A percentile compares a stretch with the other conserved stretches of the same genome.
phyloP scores from a whole-genome alignment of 2,797 vertebrate genomes.

The Platalea minor region DNA sequence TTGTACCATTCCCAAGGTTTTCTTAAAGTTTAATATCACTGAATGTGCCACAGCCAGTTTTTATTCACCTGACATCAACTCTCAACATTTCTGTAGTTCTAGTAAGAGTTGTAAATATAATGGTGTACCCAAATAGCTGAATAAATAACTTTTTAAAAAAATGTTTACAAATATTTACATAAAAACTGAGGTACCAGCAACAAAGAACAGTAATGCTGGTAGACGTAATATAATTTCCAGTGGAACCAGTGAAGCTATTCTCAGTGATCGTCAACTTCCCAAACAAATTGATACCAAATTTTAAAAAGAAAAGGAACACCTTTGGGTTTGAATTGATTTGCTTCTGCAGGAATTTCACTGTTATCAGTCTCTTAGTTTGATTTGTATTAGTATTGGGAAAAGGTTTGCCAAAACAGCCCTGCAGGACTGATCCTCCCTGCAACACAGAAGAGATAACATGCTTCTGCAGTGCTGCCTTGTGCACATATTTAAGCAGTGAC shows the following conservation, averaged over 20 bases:
- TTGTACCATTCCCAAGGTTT: neutral
- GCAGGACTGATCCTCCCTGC: neutral
- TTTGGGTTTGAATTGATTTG: neutral
- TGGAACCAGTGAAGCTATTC: neutral
- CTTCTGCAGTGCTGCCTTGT: neutral
- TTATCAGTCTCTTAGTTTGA: neutral
- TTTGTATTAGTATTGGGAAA: neutral
- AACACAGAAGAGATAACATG: neutral
- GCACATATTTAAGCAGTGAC: neutral
- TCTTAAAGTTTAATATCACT: neutral
- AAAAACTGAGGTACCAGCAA: neutral
- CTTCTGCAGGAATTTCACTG: neutral
- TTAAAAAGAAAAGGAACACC: neutral
- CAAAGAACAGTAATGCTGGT: neutral
- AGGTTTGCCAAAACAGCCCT: neutral
- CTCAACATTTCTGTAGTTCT: neutral
- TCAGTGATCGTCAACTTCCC: neutral
- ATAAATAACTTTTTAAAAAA: neutral
- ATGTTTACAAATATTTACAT: neutral
- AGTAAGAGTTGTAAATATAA: neutral
- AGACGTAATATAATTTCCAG: accelerated
- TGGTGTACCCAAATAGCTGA: neutral
- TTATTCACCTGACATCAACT: neutral
- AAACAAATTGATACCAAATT: neutral
- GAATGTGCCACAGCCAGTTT: neutral